Evolutionary conservation across 53 echinoderm and acorn worm species (phyloP).

Genomic region (Mesocentrotus franciscanus): DNA sequence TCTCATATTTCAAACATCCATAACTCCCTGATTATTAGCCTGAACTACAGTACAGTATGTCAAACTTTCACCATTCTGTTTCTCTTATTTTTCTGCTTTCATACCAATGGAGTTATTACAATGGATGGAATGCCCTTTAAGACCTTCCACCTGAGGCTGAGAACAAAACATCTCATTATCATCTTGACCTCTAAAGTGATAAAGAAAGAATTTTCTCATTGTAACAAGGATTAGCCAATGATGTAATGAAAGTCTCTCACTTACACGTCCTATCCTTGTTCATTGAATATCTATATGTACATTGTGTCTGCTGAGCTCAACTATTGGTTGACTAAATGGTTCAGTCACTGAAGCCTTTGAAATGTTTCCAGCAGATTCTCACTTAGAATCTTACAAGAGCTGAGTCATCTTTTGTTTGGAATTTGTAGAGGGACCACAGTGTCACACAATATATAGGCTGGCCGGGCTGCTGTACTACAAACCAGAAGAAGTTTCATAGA

Average conservation of each 20-base stretch:
- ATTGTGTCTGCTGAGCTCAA: background rate
- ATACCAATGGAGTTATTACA: no score
- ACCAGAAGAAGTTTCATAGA: no score
- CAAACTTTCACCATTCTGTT: no score
- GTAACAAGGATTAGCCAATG: background rate
- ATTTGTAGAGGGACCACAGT: background rate
- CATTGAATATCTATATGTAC: background rate
- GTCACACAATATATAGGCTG: no score
- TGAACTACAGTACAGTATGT: no score
- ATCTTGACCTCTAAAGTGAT: background rate
- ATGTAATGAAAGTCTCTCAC: background rate
- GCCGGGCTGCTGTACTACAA: no score
- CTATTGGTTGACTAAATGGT: background rate
- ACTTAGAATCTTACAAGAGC: background rate
- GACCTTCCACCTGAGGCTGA: no score
- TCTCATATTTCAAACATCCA: no score
- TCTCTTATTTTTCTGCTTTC: no score
- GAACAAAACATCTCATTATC: background rate
- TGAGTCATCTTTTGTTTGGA: conserved; percentile 13
- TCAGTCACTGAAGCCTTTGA: background rate
- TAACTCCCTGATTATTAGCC: no score
- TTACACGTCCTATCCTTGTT: background rate
- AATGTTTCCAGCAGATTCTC: background rate
- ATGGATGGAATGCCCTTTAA: no score
- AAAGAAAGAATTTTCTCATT: background rate